Percentiles rank a stretch among this genome's conserved stretches.
Evolutionary conservation across 1,140 invertebrate species (phyloP).

Genomic region (Palaemon carinicauda): DNA sequence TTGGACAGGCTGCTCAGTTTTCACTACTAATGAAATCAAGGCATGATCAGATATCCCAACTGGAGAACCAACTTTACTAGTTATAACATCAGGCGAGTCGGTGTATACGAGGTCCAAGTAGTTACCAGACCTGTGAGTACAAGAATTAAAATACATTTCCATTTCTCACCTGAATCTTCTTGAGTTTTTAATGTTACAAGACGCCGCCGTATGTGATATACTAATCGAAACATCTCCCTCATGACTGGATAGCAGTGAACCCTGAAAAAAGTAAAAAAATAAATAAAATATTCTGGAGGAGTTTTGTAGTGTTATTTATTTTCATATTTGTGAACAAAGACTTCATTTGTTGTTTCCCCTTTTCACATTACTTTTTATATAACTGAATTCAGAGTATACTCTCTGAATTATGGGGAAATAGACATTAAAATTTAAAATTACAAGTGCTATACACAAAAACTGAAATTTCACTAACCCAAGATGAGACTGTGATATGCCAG

Average conservation of each 20-base stretch:
- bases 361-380: background rate
- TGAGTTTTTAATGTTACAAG: constrained; percentile 48
- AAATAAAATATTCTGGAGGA: background rate
- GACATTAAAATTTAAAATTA: background rate
- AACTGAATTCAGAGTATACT: background rate
- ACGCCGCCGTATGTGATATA: constrained; percentile 52
- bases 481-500: constrained; percentile 62
- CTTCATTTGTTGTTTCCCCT: background rate
- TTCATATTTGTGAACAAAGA: background rate
- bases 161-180: constrained; percentile 18
- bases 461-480: constrained; percentile 37
- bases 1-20: too few relatives aligned
- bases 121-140: too few relatives aligned
- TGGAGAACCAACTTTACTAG: too few relatives aligned
- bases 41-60: too few relatives aligned
- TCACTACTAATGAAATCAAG: too few relatives aligned
- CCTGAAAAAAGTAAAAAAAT: background rate
- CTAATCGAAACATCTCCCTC: constrained; percentile 55
- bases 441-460: background rate
- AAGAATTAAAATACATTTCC: background rate
- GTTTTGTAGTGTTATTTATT: background rate
- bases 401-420: background rate
- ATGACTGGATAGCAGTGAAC: constrained; percentile 50
- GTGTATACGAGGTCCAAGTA: too few relatives aligned
- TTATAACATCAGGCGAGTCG: too few relatives aligned